These are phyloP conservation scores for Archips xylosteana DNA, from an alignment of 2,888 invertebrate genomes.

Conservation along the genomic window DNA sequence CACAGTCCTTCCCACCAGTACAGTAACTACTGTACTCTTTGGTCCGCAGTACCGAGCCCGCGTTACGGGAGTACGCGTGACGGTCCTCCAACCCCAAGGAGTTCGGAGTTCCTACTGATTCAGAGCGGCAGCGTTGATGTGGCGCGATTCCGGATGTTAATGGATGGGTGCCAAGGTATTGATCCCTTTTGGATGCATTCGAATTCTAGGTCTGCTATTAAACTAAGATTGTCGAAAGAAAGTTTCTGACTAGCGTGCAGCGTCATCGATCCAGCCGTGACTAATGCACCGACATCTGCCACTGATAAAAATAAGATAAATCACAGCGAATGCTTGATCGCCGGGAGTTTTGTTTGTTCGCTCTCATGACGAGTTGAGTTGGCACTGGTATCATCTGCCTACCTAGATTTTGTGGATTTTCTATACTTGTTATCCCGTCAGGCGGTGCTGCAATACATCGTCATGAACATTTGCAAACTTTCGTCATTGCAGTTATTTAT, in stretches of 20 bases:
- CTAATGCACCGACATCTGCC: conserved; percentile 40
- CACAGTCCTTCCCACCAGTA: conserved; percentile 35
- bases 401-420: conserved; percentile 27
- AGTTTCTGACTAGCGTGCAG: neutral
- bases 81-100: conserved; percentile 1
- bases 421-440: conserved; percentile 44
- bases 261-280: conserved; percentile 26
- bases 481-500: neutral
- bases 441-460: conserved; percentile 31
- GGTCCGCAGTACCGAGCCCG: conserved; percentile 46
- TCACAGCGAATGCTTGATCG: conserved; percentile 30
- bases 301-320: conserved; percentile 38
- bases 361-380: conserved; percentile 34
- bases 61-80: conserved; percentile 43
- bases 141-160: conserved; percentile 13
- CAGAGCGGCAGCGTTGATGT: neutral
- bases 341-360: conserved; percentile 27
- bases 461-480: conserved; percentile 17
- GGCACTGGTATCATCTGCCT: conserved; percentile 37
- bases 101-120: conserved; percentile 6
- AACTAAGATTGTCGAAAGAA: neutral
- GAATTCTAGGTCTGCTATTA: conserved; percentile 5
- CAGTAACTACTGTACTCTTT: neutral
- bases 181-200: conserved; percentile 18
- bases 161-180: conserved; percentile 36